Percentiles rank a stretch among this genome's conserved stretches.
These are phyloP conservation scores for Lasius fuliginosus DNA, from an alignment of 2,888 invertebrate species.

Conservation along the genomic window DNA sequence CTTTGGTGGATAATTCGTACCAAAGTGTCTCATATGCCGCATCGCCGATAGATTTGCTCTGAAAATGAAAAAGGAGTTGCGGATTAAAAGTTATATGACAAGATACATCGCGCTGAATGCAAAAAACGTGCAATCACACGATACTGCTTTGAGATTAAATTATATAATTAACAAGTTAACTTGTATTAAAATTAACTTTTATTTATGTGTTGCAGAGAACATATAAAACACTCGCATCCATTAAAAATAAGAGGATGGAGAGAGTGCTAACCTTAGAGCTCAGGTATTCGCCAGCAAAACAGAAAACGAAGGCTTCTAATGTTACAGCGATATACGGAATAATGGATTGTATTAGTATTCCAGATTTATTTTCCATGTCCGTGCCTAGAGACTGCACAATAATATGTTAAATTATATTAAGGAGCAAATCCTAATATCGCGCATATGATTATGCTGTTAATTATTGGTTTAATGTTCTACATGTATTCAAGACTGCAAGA, in stretches of 20 bases:
- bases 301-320: slow-evolving; percentile 67
- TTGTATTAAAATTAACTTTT: neutral
- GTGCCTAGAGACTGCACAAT: slow-evolving; percentile 58
- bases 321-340: slow-evolving; percentile 61
- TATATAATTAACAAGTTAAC: neutral
- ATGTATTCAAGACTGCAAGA: neutral
- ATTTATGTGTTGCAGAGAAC: neutral
- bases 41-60: slow-evolving; percentile 58
- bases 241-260: neutral
- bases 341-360: slow-evolving; percentile 59
- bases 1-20: slow-evolving; percentile 55
- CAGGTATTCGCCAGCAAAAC: slow-evolving; percentile 72
- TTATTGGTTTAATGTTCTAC: slow-evolving; percentile 13
- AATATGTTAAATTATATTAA: slow-evolving; percentile 30
- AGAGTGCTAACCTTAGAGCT: slow-evolving; percentile 62
- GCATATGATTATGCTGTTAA: neutral
- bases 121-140: neutral
- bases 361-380: slow-evolving; percentile 10
- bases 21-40: slow-evolving; percentile 59
- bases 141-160: neutral
- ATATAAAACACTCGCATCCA: neutral
- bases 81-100: neutral
- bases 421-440: neutral
- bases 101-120: neutral
- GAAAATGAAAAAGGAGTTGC: neutral